Conservation (phyloP, 1,140 invertebrate genomes). For the Drosophila kanapiae region DNA sequence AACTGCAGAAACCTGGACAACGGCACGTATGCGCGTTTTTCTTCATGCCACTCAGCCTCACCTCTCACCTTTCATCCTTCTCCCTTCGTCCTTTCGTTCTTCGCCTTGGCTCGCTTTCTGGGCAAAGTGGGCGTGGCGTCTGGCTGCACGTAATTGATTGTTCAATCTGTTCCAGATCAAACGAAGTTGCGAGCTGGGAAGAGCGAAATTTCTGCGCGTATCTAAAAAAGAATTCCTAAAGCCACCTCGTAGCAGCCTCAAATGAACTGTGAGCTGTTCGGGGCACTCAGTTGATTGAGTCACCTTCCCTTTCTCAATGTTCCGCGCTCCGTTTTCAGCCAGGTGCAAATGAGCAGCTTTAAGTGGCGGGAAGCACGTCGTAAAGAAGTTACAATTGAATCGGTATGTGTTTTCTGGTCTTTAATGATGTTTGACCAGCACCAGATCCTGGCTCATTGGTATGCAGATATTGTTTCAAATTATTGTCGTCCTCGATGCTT, state of each 20-base stretch:
- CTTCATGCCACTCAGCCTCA: constrained; percentile 48
- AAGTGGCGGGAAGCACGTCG: constrained; percentile 3
- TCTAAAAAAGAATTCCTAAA: constrained; percentile 60
- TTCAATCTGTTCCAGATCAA: constrained; percentile 82
- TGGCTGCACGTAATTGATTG: constrained; percentile 80
- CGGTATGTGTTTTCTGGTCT: constrained; percentile 33
- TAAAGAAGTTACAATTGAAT: constrained; percentile 41
- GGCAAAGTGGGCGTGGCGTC: constrained; percentile 59
- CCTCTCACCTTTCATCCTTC: constrained; percentile 15
- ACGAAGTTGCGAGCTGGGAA: constrained; percentile 41
- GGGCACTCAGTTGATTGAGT: constrained; percentile 70
- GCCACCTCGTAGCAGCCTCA: constrained; percentile 28
- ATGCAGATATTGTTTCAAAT: constrained; percentile 36
- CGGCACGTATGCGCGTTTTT: constrained; percentile 76
- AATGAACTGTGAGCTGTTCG: constrained; percentile 78
- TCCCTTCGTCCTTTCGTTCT: constrained; percentile 19
- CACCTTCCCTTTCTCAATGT: constrained; percentile 6
- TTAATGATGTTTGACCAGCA: constrained; percentile 31
- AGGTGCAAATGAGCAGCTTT: constrained; percentile 55
- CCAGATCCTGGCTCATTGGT: constrained; percentile 15
- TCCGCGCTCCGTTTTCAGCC: background rate
- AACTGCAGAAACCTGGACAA: constrained; percentile 63
- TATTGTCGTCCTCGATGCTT: constrained; percentile 35
- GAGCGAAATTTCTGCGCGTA: constrained; percentile 68
- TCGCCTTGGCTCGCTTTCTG: constrained; percentile 33